Base-by-base conservation (phyloP, 2,113 vertebrate genomes). In the Chamaea fasciata region DNA sequence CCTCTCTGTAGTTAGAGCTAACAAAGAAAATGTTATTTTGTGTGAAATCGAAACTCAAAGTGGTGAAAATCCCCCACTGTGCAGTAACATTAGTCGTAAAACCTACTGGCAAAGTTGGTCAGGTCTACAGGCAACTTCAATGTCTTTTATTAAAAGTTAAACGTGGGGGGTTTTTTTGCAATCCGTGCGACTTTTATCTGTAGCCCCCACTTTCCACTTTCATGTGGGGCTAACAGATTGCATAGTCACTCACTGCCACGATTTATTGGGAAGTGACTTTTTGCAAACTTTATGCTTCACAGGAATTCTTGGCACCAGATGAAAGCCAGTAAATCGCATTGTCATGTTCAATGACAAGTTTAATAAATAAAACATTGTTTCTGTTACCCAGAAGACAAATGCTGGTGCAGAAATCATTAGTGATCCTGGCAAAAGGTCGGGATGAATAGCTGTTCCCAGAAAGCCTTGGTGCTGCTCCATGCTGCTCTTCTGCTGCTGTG, bases 301-400 rank as follows among this genome's bases (percentile, higher is more conserved):
- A 70, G 88, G 73, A 83, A 77, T 93, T 83, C 53, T 56, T 97
- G 97, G 97, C 94, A 57, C n/a, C 19, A 53, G 96, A 96, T 96
- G 71, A 97, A 96, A 98, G 96, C 69, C 35, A 28, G 49, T 93
- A 94, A 96, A 82, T 92, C 90, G 86, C 90, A 89, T 94, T 96
- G 97, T 97, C 93, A 39, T 94, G 68, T 81, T 94, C 93, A 95
- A 13, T 97, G 96, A 94, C 80, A 94, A 95, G 80, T 89, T 94
- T 89, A 94, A 94, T 93, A 95, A 96, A 97, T 97, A 97, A 95
- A 95, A 85, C 80, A 65, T 96, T 78, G 83, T 94, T 85, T 91
- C 94, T 96, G 28, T 94, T 94, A 87, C 59, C 91, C 87, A 53
- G 85, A 96, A 97, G 96, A 91, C 90, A 94, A 94, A 95, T 80